phyloP scores from a whole-genome alignment of 2,888 invertebrate species.

The Fabriciana adippe region DNA sequence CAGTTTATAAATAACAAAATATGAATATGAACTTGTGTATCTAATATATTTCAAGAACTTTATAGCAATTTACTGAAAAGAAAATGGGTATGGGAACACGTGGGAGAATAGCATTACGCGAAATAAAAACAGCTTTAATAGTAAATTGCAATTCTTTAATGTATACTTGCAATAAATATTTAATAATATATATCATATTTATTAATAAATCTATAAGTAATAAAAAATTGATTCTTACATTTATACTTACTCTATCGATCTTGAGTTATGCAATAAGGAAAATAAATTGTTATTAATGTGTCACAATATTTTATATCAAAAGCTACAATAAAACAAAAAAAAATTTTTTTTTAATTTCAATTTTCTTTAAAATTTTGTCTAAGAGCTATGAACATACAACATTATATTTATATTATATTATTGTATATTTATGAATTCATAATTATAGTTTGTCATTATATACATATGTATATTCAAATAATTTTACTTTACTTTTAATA shows the following conservation, averaged over 20 bases:
- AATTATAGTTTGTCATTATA: too few species aligned
- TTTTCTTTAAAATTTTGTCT: too few species aligned
- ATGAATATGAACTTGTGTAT: too few species aligned
- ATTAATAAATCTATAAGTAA: background rate
- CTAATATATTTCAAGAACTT: too few species aligned
- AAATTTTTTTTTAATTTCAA: background rate
- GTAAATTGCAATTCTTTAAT: background rate
- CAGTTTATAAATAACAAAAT: background rate
- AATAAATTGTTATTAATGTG: constrained; percentile 18
- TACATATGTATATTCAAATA: too few species aligned
- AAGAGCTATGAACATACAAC: too few species aligned
- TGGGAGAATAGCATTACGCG: too few species aligned
- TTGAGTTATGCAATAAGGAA: constrained; percentile 37
- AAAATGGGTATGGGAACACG: too few species aligned
- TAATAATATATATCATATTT: background rate
- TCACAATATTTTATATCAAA: background rate
- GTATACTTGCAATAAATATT: background rate
- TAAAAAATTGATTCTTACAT: constrained; percentile 25
- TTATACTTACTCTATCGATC: constrained; percentile 47
- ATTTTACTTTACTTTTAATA: too few species aligned
- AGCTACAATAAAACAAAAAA: background rate
- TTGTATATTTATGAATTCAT: too few species aligned
- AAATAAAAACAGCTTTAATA: background rate
- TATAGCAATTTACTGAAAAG: too few species aligned
- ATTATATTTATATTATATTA: background rate